Evolutionary conservation across 1,140 invertebrate species (phyloP), one percentile per base, ranked within the genome.

Genomic region (Heliothis subflexa): DNA sequence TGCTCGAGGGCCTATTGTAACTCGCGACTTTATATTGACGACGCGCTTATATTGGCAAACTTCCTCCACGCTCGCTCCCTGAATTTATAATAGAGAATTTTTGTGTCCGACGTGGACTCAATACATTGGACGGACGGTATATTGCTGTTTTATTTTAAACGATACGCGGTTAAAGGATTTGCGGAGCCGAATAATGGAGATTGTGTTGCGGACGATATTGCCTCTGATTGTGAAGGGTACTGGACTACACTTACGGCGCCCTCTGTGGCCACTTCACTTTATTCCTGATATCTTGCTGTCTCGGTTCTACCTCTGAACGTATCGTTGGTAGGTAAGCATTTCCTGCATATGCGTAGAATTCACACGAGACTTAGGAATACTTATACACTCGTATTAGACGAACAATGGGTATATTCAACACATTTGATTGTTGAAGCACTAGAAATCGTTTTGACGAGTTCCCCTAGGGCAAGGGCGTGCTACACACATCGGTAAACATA

Each of bases 41-140:
- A 86, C 82, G 80, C 79, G 80, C 82, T 84, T 81, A 85, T 83
- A 81, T 81, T 81, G 62, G 78, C 68, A 33, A 82, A 73, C 54
- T 59, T 73, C 54, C 18, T 73, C 45, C 16, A 13, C 18, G 16
- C 33, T 47, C 40, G 50, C 14, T 40, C 25, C 52, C 28, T 71
- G 66, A 52, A 52, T 70, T 70, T 70, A 55, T 71, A 55, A 71
- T 71, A 13, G 50, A 11, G 47, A 3, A 28, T 33, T n/a, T 70
- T 50, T 47, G 12, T 50, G 47, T 70, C 21, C 40, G 18, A 28
- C 11, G 10, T 7, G 11, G 47, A 28, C 47, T 21, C 18, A 12
- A 52, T 14, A 52, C 66, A 28, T 52, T 70, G 21, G 13, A n/a
- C 21, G 13, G 13, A n/a, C 7, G n/a, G 13, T 50, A 49, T 52